Percentiles rank a stretch among this genome's conserved stretches.
Evolutionary conservation across 2,888 invertebrate genomes (phyloP).

Genomic region (Tortricodes alternella): DNA sequence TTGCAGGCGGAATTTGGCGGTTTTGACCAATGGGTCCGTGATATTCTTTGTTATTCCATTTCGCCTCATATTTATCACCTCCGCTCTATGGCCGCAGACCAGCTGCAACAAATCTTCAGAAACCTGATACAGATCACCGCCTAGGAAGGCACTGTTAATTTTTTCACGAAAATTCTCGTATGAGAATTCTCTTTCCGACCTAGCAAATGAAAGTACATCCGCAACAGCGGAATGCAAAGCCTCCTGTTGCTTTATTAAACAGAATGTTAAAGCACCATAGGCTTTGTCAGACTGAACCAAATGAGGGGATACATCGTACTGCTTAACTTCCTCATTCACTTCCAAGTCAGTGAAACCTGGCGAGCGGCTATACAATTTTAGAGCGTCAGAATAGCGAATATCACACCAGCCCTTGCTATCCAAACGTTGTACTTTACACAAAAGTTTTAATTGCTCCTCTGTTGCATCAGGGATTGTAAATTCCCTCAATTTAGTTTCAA

Average conservation of each 20-base stretch:
- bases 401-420: neutral
- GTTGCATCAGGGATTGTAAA: neutral
- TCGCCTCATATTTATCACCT: neutral
- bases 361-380: neutral
- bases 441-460: neutral
- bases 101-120: conserved; percentile 4
- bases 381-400: neutral
- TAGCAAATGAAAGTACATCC: neutral
- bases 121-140: neutral
- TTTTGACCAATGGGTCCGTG: conserved; percentile 7
- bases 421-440: neutral
- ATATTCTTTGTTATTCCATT: neutral
- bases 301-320: neutral
- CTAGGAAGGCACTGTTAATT: neutral
- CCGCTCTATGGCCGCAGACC: neutral
- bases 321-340: neutral
- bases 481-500: neutral
- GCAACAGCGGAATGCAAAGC: neutral
- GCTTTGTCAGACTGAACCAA: neutral
- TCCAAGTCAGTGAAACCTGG: neutral
- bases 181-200: neutral
- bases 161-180: neutral
- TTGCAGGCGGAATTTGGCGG: neutral
- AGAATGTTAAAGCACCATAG: neutral
- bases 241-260: neutral